Conservation (phyloP, 92 coral and sea anemone genomes). For the Porites cylindrica region DNA sequence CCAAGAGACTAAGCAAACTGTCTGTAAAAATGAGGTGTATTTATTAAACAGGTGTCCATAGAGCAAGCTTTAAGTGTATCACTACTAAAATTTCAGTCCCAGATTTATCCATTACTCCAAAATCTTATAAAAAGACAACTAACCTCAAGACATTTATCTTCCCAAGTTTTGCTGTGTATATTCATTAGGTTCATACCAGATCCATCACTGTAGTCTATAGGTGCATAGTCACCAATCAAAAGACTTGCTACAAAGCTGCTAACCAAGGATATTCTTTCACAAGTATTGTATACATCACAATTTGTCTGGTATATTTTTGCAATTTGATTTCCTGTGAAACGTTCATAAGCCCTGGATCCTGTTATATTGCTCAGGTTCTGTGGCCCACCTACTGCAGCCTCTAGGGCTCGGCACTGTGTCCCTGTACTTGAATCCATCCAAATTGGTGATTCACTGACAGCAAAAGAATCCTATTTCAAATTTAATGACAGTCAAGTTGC, state of each 20-base stretch:
- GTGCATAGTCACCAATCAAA: slow-evolving; percentile 92
- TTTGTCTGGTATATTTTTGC: slow-evolving; percentile 87
- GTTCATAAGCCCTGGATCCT: slow-evolving; percentile 97
- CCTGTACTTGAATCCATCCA: slow-evolving; percentile 99
- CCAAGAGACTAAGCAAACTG: too few relatives aligned
- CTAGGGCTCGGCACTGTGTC: slow-evolving; percentile 81
- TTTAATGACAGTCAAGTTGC: neutral
- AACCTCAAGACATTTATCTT: slow-evolving; percentile 86
- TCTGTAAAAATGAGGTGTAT: too few relatives aligned
- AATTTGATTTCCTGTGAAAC: slow-evolving; percentile 97
- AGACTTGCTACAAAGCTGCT: slow-evolving; percentile 96
- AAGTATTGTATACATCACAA: slow-evolving; percentile 70
- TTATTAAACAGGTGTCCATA: too few relatives aligned
- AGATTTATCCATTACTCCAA: neutral
- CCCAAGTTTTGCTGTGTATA: slow-evolving; percentile 89
- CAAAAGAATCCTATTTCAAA: slow-evolving; percentile 81
- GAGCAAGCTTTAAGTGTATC: neutral
- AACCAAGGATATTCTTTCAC: slow-evolving; percentile 93
- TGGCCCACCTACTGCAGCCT: slow-evolving; percentile 88
- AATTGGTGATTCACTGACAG: slow-evolving; percentile 86
- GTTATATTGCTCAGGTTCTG: slow-evolving; percentile 85
- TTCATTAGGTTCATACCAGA: slow-evolving; percentile 98
- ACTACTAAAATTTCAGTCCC: neutral
- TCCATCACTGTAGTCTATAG: slow-evolving; percentile 98
- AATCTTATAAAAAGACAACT: neutral